phyloP scores from a whole-genome alignment of 2,888 invertebrate genomes.

The Merodon equestris region DNA sequence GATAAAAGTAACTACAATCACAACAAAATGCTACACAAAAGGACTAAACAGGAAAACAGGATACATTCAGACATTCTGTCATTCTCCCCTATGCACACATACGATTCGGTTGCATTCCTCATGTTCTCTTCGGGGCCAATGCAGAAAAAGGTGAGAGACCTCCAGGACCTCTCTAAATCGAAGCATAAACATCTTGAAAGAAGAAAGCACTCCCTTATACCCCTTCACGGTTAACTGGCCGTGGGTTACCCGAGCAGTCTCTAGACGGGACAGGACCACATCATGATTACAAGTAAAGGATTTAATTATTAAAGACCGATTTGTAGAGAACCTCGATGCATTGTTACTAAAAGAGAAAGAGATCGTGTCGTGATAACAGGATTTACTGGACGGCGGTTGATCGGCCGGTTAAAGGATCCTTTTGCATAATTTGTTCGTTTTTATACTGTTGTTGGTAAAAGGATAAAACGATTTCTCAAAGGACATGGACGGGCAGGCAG shows the following conservation, averaged over 20 bases:
- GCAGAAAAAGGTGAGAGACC: conserved; percentile 55
- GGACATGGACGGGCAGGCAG: conserved; percentile 22
- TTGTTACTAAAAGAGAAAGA: conserved; percentile 32
- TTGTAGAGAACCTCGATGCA: conserved; percentile 28
- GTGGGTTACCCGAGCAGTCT: conserved; percentile 40
- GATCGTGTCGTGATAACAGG: conserved; percentile 67
- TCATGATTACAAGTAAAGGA: conserved; percentile 53
- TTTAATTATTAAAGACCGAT: conserved; percentile 54
- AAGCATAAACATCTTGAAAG: conserved; percentile 11
- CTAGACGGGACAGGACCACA: conserved; percentile 44
- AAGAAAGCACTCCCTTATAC: conserved; percentile 9
- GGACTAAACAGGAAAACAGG: conserved; percentile 44
- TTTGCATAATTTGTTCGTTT: conserved; percentile 63
- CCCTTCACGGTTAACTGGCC: conserved; percentile 55
- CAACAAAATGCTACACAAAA: conserved; percentile 47
- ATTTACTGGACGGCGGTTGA: conserved; percentile 54
- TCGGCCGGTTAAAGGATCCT: conserved; percentile 49
- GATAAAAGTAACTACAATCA: conserved; percentile 57
- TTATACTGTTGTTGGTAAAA: conserved; percentile 31
- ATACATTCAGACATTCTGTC: background rate
- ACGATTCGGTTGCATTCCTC: conserved; percentile 19
- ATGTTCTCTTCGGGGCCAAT: conserved; percentile 31
- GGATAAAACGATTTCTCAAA: conserved; percentile 43
- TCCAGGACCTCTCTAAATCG: conserved; percentile 50
- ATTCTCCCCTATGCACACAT: conserved; percentile 24